phyloP scores from a whole-genome alignment of 2,113 vertebrate species.

The Oreotrochilus melanogaster region DNA sequence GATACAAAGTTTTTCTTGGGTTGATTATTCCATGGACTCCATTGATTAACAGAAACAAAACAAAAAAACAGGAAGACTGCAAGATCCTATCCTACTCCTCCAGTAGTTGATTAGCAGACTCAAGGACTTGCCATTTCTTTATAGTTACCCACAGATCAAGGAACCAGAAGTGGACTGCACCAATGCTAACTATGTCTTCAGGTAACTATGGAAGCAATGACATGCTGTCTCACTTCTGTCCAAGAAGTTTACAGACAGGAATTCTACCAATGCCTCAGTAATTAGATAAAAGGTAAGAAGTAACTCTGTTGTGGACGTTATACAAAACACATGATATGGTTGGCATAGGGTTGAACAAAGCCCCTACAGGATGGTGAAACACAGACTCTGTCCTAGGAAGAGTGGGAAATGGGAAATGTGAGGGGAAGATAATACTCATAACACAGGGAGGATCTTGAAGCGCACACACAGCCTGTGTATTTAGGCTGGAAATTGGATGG shows the following conservation, averaged over 20 bases:
- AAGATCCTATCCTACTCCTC: neutral
- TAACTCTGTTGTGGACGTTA: neutral
- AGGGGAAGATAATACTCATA: neutral
- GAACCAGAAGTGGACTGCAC: neutral
- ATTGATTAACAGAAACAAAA: neutral
- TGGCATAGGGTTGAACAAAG: neutral
- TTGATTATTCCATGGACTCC: neutral
- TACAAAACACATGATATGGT: neutral
- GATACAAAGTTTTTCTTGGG: neutral
- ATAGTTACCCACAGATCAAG: neutral
- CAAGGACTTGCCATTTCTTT: neutral
- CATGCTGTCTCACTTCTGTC: neutral
- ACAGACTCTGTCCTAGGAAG: neutral
- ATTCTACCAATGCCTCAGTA: neutral
- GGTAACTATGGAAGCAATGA: neutral
- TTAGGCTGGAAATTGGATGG: neutral
- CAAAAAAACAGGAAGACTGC: neutral
- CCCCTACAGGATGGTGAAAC: neutral
- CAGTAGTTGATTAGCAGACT: neutral
- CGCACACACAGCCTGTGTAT: neutral
- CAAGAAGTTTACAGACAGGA: neutral
- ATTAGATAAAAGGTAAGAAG: neutral
- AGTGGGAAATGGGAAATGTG: neutral
- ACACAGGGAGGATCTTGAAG: neutral
- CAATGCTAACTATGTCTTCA: neutral